A percentile compares a stretch with the other conserved stretches of the same genome.
phyloP scores from a whole-genome alignment of 2,113 vertebrate genomes.

The Chrysochloris asiatica region DNA sequence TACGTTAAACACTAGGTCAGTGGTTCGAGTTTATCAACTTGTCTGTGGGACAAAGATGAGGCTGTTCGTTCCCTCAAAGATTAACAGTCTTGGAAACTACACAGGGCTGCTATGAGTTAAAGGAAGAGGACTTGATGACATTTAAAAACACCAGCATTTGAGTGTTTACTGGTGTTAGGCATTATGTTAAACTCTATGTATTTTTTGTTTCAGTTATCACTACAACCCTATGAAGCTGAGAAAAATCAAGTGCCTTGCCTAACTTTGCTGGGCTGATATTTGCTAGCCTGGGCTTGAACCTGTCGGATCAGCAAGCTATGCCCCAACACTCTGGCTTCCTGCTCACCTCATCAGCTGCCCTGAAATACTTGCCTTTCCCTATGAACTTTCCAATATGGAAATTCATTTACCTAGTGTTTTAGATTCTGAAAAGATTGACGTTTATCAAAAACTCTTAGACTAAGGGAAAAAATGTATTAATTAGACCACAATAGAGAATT shows the following conservation, averaged over 20 bases:
- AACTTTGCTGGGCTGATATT: fast-evolving
- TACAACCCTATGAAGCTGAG: neutral
- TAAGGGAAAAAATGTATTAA: neutral
- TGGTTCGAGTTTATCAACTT: too few relatives aligned
- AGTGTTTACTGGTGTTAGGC: neutral
- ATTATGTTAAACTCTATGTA: neutral
- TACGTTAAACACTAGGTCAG: too few relatives aligned
- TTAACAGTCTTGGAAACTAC: too few relatives aligned
- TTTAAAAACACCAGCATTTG: too few relatives aligned
- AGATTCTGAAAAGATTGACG: neutral
- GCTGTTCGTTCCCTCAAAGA: too few relatives aligned
- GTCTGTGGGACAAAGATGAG: too few relatives aligned
- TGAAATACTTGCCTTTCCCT: neutral
- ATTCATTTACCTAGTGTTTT: neutral
- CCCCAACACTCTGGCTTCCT: neutral
- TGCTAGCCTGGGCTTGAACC: neutral
- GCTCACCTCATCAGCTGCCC: neutral
- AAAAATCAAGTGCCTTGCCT: neutral
- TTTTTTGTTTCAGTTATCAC: neutral
- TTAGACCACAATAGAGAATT: neutral
- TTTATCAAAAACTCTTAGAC: neutral
- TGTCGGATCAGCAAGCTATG: neutral
- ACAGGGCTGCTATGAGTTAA: too few relatives aligned
- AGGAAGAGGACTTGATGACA: too few relatives aligned
- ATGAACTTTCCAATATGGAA: neutral